Conservation (phyloP, 2,888 invertebrate genomes). For the Cosmia trapezina region DNA sequence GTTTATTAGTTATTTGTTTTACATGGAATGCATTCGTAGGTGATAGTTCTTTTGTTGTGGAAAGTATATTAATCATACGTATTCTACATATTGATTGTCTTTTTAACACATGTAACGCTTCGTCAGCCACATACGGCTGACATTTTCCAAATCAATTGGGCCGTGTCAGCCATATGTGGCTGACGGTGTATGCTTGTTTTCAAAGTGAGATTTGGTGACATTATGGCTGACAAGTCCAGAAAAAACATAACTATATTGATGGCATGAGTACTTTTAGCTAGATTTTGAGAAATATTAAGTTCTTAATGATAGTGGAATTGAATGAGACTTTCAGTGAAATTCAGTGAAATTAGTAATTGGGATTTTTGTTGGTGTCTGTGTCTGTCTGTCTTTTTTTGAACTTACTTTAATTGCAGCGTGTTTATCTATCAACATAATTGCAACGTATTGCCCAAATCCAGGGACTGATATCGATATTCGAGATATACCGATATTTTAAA, state of each 20-base stretch:
- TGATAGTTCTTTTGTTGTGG: neutral
- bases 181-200: too few species aligned
- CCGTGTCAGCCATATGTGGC: too few species aligned
- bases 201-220: too few species aligned
- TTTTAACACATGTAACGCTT: too few species aligned
- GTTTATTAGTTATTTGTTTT: conserved; percentile 45
- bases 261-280: too few species aligned
- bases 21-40: neutral
- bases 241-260: too few species aligned
- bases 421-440: neutral
- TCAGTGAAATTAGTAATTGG: neutral
- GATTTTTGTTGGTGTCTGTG: neutral
- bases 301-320: neutral
- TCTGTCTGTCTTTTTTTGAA: neutral
- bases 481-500: too few species aligned
- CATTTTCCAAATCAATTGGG: too few species aligned
- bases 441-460: neutral
- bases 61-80: neutral
- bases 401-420: neutral
- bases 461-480: too few species aligned
- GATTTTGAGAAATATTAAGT: too few species aligned
- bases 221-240: too few species aligned
- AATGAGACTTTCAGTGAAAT: neutral
- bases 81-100: neutral
- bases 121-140: too few species aligned